Conservation (phyloP, 2,113 vertebrate genomes). For the Xyliphius kryptos region DNA sequence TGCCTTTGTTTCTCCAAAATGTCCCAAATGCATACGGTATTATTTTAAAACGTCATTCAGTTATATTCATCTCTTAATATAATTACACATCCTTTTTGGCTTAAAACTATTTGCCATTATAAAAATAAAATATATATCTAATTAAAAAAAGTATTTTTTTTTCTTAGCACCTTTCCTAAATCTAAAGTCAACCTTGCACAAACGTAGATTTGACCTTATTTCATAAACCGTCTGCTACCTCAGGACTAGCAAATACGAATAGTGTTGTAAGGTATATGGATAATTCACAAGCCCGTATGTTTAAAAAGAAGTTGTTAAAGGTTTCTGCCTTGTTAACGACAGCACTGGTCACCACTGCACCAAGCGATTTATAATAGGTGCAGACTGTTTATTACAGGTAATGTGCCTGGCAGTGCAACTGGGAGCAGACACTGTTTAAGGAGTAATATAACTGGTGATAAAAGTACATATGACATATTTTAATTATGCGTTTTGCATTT, state of each 20-base stretch:
- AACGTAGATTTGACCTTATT: neutral
- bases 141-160: neutral
- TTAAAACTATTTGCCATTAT: neutral
- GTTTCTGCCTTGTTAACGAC: too few species aligned
- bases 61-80: neutral
- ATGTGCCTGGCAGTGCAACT: neutral
- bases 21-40: neutral
- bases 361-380: too few species aligned
- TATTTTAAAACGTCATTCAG: neutral
- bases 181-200: neutral
- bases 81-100: neutral
- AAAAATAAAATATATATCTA: neutral
- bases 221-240: too few species aligned
- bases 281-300: too few species aligned
- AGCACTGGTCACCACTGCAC: too few species aligned
- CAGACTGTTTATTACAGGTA: too few species aligned
- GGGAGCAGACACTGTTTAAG: neutral
- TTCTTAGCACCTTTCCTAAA: neutral
- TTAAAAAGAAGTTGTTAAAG: too few species aligned
- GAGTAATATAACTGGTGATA: neutral
- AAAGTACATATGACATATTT: neutral
- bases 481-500: neutral
- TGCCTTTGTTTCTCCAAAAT: conserved; percentile 15
- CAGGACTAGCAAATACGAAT: too few species aligned
- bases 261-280: too few species aligned